These are phyloP conservation scores for Apistogramma diplotaenia DNA, from an alignment of 2,113 vertebrate genomes.

Conservation along the genomic window DNA sequence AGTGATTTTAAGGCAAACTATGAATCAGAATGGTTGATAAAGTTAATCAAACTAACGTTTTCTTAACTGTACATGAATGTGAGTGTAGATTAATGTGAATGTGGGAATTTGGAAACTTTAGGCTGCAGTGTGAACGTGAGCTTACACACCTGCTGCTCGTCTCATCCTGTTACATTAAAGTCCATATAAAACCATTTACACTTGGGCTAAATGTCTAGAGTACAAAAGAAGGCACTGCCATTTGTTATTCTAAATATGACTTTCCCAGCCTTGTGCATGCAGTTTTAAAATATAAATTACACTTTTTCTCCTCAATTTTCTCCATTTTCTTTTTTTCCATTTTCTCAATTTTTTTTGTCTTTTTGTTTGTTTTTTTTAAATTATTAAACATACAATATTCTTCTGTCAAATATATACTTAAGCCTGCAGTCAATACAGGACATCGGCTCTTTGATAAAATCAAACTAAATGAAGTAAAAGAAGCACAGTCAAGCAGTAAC, in stretches of 20 bases:
- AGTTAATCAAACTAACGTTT: background rate
- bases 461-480: constrained; percentile 57
- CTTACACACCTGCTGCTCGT: constrained; percentile 14
- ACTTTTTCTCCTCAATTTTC: constrained; percentile 47
- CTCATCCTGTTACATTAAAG: constrained; percentile 57
- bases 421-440: constrained; percentile 93
- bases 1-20: background rate
- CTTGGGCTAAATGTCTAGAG: constrained; percentile 75
- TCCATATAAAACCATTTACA: constrained; percentile 82
- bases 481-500: constrained; percentile 73
- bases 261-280: constrained; percentile 86
- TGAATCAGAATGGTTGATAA: background rate
- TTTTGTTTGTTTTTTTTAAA: constrained; percentile 50
- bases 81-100: background rate
- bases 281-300: constrained; percentile 82
- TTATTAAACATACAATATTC: constrained; percentile 66
- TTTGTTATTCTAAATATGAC: constrained; percentile 87
- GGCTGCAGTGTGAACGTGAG: constrained; percentile 42
- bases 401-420: constrained; percentile 81
- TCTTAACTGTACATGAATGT: background rate
- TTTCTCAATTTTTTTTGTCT: constrained; percentile 37
- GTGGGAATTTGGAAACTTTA: background rate
- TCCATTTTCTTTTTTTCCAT: constrained; percentile 28
- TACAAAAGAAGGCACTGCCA: constrained; percentile 97
- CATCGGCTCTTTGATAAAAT: constrained; percentile 77